A percentile compares a stretch with the other conserved stretches of the same genome.
These are phyloP conservation scores for Penaeus vannamei DNA, from an alignment of 1,140 invertebrate genomes.

Conservation along the genomic window DNA sequence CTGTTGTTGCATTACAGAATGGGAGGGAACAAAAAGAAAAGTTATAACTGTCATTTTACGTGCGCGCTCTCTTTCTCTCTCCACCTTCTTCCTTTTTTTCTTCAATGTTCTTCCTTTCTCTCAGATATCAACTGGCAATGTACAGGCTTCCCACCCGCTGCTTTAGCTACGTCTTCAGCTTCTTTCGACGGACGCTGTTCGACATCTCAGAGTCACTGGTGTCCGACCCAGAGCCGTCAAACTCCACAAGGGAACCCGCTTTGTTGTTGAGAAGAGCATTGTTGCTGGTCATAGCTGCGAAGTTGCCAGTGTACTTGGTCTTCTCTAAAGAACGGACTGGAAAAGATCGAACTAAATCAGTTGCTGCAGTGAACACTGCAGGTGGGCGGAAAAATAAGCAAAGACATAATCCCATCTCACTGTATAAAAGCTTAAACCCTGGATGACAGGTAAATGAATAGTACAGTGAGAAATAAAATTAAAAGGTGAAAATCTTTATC, in stretches of 20 bases:
- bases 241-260: constrained; percentile 43
- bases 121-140: background rate
- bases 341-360: background rate
- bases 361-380: too few relatives aligned
- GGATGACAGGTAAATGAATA: too few relatives aligned
- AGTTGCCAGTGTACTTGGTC: constrained; percentile 80
- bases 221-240: constrained; percentile 54
- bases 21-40: too few relatives aligned
- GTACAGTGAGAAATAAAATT: too few relatives aligned
- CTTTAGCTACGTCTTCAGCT: constrained; percentile 48
- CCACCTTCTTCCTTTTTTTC: background rate
- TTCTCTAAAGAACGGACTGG: constrained; percentile 79
- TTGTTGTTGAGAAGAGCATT: constrained; percentile 67
- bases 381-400: too few relatives aligned
- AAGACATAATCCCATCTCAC: too few relatives aligned
- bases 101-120: background rate
- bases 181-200: constrained; percentile 52
- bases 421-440: too few relatives aligned
- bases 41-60: too few relatives aligned
- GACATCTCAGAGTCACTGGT: constrained; percentile 51
- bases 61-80: background rate
- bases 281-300: constrained; percentile 74
- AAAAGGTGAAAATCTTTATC: too few relatives aligned
- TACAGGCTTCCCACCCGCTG: background rate
- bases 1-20: too few relatives aligned